Conservation (phyloP, 2,113 vertebrate genomes). For the Dromaius novaehollandiae region DNA sequence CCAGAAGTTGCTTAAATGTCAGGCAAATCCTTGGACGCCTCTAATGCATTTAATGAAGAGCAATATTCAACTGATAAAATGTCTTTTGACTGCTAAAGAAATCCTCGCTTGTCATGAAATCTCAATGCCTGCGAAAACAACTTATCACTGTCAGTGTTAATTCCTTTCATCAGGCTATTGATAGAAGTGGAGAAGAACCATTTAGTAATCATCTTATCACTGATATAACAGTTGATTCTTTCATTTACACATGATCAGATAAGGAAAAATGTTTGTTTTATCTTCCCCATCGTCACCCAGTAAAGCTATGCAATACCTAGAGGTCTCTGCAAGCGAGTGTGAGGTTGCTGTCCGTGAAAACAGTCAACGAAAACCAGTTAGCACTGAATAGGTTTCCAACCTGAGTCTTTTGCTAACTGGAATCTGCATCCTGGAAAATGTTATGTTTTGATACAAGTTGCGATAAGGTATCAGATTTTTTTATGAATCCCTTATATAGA, state of each 20-base stretch:
- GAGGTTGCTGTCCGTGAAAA: conserved; percentile 58
- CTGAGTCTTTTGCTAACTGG: conserved; percentile 32
- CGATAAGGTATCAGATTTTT: not conserved
- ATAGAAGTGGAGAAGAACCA: conserved; percentile 64
- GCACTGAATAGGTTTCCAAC: conserved; percentile 61
- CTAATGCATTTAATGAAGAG: conserved; percentile 12
- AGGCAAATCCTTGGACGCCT: not conserved
- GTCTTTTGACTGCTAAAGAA: conserved; percentile 28
- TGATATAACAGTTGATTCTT: not conserved
- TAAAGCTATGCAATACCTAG: conserved; percentile 22
- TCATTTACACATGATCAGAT: conserved; percentile 73
- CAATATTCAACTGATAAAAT: conserved; percentile 2
- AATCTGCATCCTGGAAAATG: conserved; percentile 57
- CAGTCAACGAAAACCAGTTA: conserved; percentile 16
- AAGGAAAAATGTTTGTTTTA: conserved; percentile 65
- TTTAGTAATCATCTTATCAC: conserved; percentile 70
- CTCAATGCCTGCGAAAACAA: conserved; percentile 53
- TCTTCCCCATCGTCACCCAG: conserved; percentile 40
- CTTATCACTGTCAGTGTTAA: conserved; percentile 64
- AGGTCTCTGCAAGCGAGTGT: conserved; percentile 29
- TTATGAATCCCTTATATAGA: not conserved
- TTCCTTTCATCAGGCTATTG: conserved; percentile 69
- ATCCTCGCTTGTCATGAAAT: conserved; percentile 26
- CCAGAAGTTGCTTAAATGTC: conserved; percentile 19
- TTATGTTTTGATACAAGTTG: conserved; percentile 71